Percentiles rank a stretch among this genome's conserved stretches.
Evolutionary conservation across 2,797 vertebrate species (phyloP).

Genomic region (Galago senegalensis): DNA sequence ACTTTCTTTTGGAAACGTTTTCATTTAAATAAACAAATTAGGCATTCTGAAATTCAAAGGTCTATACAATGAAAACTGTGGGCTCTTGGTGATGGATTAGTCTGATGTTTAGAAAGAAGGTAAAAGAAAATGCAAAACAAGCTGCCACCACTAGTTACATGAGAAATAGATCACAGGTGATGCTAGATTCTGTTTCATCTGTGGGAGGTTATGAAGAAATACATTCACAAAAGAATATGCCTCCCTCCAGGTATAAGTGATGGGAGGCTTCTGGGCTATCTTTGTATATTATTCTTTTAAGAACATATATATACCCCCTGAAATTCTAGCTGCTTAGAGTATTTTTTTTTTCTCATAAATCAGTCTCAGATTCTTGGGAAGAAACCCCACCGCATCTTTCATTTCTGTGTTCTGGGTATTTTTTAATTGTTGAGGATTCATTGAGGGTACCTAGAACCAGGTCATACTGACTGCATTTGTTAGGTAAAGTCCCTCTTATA

Average conservation of each 20-base stretch:
- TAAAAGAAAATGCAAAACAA: conserved; percentile 82
- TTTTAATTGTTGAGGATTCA: too few relatives aligned
- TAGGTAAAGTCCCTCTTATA: too few relatives aligned
- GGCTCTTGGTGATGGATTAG: conserved; percentile 84
- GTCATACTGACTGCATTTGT: too few relatives aligned
- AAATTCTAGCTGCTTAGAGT: conserved; percentile 67
- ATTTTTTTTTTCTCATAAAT: conserved; percentile 52
- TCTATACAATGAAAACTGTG: conserved; percentile 77
- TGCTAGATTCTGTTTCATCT: conserved; percentile 79
- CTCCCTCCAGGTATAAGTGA: conserved; percentile 62
- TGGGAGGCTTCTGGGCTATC: conserved; percentile 71
- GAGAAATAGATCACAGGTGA: conserved; percentile 85
- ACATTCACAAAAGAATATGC: conserved; percentile 73
- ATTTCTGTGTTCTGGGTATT: background rate
- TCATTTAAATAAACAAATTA: conserved; percentile 82
- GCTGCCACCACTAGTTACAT: conserved; percentile 78
- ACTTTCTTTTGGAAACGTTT: conserved; percentile 77
- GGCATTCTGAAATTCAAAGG: conserved; percentile 79
- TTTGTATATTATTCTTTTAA: conserved; percentile 77
- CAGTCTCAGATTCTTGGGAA: background rate
- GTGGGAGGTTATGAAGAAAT: conserved; percentile 80
- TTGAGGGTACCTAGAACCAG: too few relatives aligned
- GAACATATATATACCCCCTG: conserved; percentile 65
- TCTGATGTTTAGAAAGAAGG: conserved; percentile 85
- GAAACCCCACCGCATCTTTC: background rate